Percentiles rank a stretch among this genome's conserved stretches.
Evolutionary conservation across 2,888 invertebrate genomes (phyloP).

Genomic region (Didymodactylos carnosus): DNA sequence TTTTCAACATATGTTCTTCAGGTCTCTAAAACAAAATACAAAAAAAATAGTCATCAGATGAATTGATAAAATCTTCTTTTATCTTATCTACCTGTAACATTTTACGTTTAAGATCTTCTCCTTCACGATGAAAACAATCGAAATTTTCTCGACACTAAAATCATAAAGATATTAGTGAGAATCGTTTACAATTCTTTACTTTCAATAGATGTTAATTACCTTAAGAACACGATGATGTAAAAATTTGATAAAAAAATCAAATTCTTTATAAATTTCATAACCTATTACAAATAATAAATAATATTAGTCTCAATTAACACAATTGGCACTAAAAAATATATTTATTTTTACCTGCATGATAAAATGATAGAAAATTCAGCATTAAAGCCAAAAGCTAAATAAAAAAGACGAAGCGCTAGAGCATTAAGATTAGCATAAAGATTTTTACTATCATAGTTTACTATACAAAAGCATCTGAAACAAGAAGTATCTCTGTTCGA

Average conservation of each 20-base stretch:
- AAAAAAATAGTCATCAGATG: not conserved
- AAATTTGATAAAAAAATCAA: not conserved
- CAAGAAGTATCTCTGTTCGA: no score
- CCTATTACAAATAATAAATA: constrained; percentile 61
- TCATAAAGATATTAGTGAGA: no score
- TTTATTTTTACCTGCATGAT: not conserved
- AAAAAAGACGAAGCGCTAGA: not conserved
- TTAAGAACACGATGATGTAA: not conserved
- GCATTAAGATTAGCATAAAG: no score
- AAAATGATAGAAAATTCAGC: not conserved
- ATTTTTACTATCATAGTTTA: no score
- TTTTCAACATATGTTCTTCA: constrained; percentile 44
- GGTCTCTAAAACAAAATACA: constrained; percentile 40
- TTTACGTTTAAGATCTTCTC: not conserved
- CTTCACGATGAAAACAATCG: not conserved
- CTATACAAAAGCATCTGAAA: no score
- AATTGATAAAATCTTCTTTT: not conserved
- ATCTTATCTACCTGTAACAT: not conserved
- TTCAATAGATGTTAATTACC: not conserved
- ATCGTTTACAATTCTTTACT: not conserved
- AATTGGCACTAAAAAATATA: not conserved
- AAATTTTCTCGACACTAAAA: not conserved
- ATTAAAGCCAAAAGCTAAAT: not conserved
- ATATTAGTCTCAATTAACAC: constrained; percentile 81
- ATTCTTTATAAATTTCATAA: constrained; percentile 9